Conservation (phyloP, 1,140 invertebrate species). For the Sminthurides bifidus region DNA sequence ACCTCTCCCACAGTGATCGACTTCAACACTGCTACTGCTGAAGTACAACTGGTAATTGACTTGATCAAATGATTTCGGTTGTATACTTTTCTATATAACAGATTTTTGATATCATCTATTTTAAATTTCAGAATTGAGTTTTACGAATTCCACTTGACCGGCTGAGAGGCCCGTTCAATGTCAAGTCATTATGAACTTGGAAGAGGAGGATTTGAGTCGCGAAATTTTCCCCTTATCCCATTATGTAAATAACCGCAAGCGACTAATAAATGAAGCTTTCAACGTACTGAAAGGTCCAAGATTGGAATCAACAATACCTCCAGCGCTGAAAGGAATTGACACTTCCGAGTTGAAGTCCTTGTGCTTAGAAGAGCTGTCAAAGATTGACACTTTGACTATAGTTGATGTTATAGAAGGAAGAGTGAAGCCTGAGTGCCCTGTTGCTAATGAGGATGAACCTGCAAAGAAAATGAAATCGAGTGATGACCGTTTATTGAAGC, state of each 20-base stretch:
- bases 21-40: too few species aligned
- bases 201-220: background rate
- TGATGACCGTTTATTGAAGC: background rate
- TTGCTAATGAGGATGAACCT: background rate
- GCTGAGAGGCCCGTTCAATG: too few species aligned
- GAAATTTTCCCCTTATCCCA: slow-evolving; percentile 5
- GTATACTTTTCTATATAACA: too few species aligned
- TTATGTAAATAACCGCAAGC: background rate
- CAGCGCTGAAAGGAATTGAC: background rate
- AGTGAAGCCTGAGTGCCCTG: too few species aligned
- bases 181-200: background rate
- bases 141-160: too few species aligned
- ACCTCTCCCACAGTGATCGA: too few species aligned
- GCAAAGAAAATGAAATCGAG: background rate
- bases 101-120: too few species aligned
- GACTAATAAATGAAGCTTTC: slow-evolving; percentile 2
- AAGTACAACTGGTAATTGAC: too few species aligned
- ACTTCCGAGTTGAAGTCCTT: background rate
- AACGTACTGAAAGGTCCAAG: background rate
- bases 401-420: background rate
- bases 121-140: too few species aligned
- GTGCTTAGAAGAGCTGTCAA: background rate
- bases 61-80: too few species aligned
- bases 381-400: slow-evolving; percentile 4
- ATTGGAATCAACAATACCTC: slow-evolving; percentile 1